A percentile compares a stretch with the other conserved stretches of the same genome.
Conservation (phyloP, 2,888 invertebrate species). For the Amaurobius ferox region DNA sequence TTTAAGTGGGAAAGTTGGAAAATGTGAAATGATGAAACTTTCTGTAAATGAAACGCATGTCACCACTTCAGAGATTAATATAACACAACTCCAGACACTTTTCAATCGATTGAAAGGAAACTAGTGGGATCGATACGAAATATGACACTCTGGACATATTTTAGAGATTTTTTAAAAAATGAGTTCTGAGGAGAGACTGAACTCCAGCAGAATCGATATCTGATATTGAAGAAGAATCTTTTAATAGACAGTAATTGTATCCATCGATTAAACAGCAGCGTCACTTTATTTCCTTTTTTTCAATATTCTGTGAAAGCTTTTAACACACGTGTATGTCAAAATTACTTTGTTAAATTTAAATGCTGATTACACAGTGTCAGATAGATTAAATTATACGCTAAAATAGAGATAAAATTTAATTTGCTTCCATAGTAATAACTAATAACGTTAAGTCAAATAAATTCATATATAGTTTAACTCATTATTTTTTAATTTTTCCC, state of each 20-base stretch:
- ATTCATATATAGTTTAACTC: no score
- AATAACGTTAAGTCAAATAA: no score
- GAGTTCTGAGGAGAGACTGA: neutral
- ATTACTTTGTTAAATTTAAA: no score
- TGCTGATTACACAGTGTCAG: no score
- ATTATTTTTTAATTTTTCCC: no score
- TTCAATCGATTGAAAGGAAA: neutral
- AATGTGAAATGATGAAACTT: neutral
- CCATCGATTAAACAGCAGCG: neutral
- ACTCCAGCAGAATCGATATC: neutral
- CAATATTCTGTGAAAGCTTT: neutral
- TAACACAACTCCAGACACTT: neutral
- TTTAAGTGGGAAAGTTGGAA: neutral
- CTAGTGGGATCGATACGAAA: neutral
- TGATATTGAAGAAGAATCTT: neutral
- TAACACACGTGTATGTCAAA: no score
- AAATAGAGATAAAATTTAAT: no score
- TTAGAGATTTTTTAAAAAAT: neutral
- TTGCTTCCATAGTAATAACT: no score
- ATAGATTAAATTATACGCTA: no score
- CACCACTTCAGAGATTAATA: neutral
- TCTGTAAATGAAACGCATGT: neutral
- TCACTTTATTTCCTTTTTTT: neutral
- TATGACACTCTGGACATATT: neutral
- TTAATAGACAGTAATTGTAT: neutral